phyloP scores from a whole-genome alignment of 2,888 invertebrate genomes.

The Drosophila neonasuta region DNA sequence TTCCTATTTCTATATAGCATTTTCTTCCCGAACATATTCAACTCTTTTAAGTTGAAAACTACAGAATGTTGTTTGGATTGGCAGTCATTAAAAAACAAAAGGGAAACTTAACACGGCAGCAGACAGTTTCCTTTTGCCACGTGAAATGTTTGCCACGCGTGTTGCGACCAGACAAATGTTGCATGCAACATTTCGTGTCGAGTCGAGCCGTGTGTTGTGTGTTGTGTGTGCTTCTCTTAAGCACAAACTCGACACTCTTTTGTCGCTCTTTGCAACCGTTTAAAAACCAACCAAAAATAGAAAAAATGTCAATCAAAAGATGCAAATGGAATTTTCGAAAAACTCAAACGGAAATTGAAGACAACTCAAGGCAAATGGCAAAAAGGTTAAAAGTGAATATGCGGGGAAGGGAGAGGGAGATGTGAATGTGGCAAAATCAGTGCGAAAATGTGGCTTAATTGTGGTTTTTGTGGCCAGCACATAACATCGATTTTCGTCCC shows the following conservation, averaged over 20 bases:
- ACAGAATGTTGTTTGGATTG: background rate
- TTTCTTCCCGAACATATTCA: too few species aligned
- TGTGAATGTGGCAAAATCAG: slow-evolving; percentile 22
- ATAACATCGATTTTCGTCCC: slow-evolving; percentile 33
- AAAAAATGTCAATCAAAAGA: background rate
- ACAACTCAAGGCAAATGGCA: background rate
- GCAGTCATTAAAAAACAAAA: background rate
- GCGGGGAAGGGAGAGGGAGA: background rate
- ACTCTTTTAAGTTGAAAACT: background rate
- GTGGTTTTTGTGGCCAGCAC: slow-evolving; percentile 37
- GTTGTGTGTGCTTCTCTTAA: slow-evolving; percentile 37
- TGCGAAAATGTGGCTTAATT: slow-evolving; percentile 48
- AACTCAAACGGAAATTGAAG: slow-evolving; percentile 6
- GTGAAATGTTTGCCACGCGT: slow-evolving; percentile 14
- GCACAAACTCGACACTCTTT: slow-evolving; percentile 23
- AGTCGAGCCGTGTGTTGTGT: background rate
- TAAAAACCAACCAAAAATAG: background rate
- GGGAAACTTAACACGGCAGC: background rate
- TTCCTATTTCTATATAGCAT: too few species aligned
- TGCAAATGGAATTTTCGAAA: slow-evolving; percentile 16
- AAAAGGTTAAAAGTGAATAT: background rate
- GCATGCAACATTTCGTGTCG: slow-evolving; percentile 44
- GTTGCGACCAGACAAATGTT: slow-evolving; percentile 29
- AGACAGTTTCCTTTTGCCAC: slow-evolving; percentile 2
- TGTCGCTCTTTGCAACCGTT: background rate